phyloP scores from a whole-genome alignment of 2,113 vertebrate species.

The Eptesicus fuscus region DNA sequence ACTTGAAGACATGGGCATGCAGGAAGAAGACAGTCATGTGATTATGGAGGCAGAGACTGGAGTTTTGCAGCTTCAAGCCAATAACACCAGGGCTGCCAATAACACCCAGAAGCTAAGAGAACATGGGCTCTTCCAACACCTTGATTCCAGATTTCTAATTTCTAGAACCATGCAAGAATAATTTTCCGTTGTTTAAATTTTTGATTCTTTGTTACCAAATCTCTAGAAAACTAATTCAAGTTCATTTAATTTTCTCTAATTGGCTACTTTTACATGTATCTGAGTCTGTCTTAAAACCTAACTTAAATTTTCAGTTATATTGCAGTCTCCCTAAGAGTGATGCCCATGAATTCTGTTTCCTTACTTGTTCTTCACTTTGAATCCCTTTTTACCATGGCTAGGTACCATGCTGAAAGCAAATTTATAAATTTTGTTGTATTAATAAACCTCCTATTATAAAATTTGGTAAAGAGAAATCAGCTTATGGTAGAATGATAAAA shows the following conservation, averaged over 20 bases:
- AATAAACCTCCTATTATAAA: not conserved
- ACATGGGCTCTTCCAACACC: not conserved
- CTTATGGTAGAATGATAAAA: not conserved
- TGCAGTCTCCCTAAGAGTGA: not conserved
- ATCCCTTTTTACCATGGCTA: not conserved
- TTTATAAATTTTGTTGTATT: not conserved
- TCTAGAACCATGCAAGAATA: not conserved
- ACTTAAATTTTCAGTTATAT: not conserved
- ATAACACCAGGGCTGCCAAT: not conserved
- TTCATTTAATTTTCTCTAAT: not conserved
- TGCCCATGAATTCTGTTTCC: not conserved
- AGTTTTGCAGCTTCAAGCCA: not conserved
- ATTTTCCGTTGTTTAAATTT: not conserved
- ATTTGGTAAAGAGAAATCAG: not conserved
- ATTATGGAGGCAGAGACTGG: not conserved
- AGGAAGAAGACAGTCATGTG: not conserved
- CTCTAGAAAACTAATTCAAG: not conserved
- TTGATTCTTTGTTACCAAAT: not conserved
- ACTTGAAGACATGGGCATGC: not conserved
- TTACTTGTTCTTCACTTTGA: not conserved
- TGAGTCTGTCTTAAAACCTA: not conserved
- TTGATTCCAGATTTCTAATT: not conserved
- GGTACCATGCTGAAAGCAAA: not conserved
- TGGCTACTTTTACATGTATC: not conserved
- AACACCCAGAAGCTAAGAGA: not conserved